These are phyloP conservation scores for Drosophila kurseongensis DNA, from an alignment of 1,140 invertebrate species.

Conservation along the genomic window DNA sequence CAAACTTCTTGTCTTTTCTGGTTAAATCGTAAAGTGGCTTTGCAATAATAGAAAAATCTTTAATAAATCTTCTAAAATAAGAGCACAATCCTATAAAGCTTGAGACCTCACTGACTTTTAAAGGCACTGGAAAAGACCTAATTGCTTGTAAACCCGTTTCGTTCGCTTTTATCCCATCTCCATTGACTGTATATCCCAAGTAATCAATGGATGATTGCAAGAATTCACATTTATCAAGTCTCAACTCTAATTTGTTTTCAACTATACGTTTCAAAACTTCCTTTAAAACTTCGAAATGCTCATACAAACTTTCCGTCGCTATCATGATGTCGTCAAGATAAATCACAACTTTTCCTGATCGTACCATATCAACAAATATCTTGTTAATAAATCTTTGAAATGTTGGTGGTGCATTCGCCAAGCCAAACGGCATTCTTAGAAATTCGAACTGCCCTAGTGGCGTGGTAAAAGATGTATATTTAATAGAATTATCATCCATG, in stretches of 20 bases:
- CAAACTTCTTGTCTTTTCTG: background rate
- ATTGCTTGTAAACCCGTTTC: background rate
- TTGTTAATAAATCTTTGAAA: background rate
- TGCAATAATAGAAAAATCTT: background rate
- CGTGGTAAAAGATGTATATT: constrained; percentile 6
- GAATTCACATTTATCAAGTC: background rate
- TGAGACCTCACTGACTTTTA: background rate
- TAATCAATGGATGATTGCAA: background rate
- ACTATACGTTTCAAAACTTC: background rate
- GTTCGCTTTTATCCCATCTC: background rate
- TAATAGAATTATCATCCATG: background rate
- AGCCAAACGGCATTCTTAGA: background rate
- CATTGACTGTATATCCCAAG: background rate
- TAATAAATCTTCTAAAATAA: background rate
- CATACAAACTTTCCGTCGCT: background rate
- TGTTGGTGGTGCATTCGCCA: background rate
- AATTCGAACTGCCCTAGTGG: constrained; percentile 1
- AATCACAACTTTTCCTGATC: background rate
- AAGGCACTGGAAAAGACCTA: background rate
- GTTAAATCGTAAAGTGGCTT: background rate
- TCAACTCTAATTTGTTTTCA: background rate
- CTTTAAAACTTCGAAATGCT: background rate
- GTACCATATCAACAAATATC: background rate
- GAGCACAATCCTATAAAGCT: background rate
- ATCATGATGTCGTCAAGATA: background rate